Conservation (phyloP, 2,797 vertebrate species). For the Hylomyscus alleni region DNA sequence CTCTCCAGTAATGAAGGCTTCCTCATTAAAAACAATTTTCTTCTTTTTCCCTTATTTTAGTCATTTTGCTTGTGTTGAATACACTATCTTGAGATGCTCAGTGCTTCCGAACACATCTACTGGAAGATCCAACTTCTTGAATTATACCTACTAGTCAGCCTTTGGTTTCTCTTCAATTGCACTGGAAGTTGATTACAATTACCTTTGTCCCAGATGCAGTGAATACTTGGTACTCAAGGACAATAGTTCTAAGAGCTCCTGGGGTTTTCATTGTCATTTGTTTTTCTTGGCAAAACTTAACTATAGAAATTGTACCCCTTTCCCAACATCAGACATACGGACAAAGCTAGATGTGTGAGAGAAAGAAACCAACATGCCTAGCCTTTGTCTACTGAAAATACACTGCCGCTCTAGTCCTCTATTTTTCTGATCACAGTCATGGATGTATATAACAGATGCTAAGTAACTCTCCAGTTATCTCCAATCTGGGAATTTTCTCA, state of each 20-base stretch:
- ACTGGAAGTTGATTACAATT: not conserved
- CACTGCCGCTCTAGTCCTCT: not conserved
- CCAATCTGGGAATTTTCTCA: not conserved
- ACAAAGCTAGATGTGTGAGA: not conserved
- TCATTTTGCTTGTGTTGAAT: not conserved
- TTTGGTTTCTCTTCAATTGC: not conserved
- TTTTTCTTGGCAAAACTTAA: not conserved
- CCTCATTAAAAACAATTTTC: not conserved
- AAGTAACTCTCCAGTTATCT: not conserved
- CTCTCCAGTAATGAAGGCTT: not conserved
- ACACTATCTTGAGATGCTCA: not conserved
- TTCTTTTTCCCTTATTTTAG: not conserved
- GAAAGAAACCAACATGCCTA: not conserved
- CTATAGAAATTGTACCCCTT: not conserved
- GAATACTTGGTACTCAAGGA: not conserved
- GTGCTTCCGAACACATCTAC: fast-evolving
- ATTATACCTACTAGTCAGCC: not conserved
- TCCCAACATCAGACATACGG: not conserved
- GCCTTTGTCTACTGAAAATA: not conserved
- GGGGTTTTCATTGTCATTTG: not conserved
- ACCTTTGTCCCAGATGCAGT: not conserved
- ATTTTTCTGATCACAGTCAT: not conserved
- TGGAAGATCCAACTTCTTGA: not conserved
- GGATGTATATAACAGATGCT: not conserved
- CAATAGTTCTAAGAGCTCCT: not conserved